These are phyloP conservation scores for Odontophorus gujanensis DNA, from an alignment of 2,113 vertebrate genomes.

Conservation along the genomic window DNA sequence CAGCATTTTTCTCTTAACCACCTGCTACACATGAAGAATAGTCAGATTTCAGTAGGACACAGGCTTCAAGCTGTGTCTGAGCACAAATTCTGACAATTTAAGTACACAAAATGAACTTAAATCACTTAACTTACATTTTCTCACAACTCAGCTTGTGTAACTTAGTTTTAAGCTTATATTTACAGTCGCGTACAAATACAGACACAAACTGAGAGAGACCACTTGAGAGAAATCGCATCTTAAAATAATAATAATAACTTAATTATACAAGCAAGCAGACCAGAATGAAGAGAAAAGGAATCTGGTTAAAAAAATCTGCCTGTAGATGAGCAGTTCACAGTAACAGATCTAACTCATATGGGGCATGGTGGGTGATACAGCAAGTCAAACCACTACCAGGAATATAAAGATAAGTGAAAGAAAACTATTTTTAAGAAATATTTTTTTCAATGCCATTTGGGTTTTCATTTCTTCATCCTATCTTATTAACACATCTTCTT, in stretches of 20 bases:
- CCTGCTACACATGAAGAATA: slow-evolving; percentile 7
- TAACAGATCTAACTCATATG: neutral
- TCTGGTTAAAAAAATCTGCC: neutral
- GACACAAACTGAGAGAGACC: neutral
- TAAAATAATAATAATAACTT: neutral
- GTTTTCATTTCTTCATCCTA: neutral
- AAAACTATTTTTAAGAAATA: neutral
- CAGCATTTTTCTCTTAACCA: slow-evolving; percentile 14
- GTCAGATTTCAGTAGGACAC: neutral
- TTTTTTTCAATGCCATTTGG: neutral
- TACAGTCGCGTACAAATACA: neutral
- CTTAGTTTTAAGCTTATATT: neutral
- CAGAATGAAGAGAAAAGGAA: neutral
- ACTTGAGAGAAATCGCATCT: neutral
- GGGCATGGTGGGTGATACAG: neutral
- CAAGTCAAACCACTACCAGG: neutral
- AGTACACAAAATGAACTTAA: neutral
- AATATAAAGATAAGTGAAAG: neutral
- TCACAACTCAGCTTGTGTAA: neutral
- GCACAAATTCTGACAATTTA: neutral
- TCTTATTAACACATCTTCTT: neutral
- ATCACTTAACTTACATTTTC: neutral
- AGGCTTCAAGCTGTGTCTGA: neutral
- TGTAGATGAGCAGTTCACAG: slow-evolving; percentile 4
- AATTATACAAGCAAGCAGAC: neutral